Percentiles rank a stretch among this genome's conserved stretches.
Conservation (phyloP, 2,113 vertebrate genomes). For the Microcebus tavaratra region DNA sequence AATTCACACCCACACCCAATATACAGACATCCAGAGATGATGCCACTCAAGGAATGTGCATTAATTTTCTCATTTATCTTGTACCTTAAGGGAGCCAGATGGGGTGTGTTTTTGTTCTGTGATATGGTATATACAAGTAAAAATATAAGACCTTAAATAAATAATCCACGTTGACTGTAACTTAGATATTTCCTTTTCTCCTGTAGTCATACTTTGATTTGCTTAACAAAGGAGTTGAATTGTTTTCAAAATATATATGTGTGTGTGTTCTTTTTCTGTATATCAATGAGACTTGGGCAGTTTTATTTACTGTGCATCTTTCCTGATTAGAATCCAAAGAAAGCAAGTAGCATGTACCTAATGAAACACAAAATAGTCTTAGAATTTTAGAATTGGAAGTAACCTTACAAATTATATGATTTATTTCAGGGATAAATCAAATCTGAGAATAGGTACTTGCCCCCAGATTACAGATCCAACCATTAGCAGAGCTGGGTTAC, state of each 20-base stretch:
- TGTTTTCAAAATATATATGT: not conserved
- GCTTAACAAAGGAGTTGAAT: not conserved
- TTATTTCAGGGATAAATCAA: conserved; percentile 32
- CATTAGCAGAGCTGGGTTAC: not conserved
- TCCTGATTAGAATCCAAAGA: not conserved
- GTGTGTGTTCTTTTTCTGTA: conserved; percentile 9
- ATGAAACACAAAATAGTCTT: conserved; percentile 23
- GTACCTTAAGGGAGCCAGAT: not conserved
- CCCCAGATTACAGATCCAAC: not conserved
- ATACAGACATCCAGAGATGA: not conserved
- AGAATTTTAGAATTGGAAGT: conserved; percentile 28
- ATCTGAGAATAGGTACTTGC: not conserved
- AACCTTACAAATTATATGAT: not conserved
- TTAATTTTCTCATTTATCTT: not conserved
- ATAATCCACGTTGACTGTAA: not conserved
- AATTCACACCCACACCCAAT: not conserved
- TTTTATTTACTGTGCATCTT: conserved; percentile 4
- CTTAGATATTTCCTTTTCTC: not conserved
- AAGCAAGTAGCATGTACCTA: not conserved
- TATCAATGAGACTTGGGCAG: not conserved
- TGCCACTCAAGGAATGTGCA: not conserved
- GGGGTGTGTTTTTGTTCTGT: not conserved
- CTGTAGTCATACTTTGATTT: conserved; percentile 29
- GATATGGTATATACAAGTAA: not conserved
- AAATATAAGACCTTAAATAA: not conserved